Evolutionary conservation across 2,888 invertebrate genomes (phyloP), one percentile per base, ranked within the genome.

Genomic region (Thereva nobilitata): DNA sequence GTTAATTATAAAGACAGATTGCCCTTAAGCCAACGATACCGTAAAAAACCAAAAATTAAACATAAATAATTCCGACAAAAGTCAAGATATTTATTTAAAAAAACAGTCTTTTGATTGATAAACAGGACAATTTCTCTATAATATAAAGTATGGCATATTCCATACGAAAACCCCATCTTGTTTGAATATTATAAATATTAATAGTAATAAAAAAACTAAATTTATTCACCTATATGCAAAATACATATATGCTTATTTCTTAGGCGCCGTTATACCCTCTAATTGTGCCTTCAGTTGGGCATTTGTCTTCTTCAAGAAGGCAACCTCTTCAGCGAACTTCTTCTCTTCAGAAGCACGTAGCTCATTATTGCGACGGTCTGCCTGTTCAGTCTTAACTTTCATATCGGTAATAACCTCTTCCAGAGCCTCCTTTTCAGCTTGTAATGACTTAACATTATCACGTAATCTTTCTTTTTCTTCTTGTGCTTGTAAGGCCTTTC

Each of bases 241-340:
- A 42, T 42, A 42, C 38, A 7, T 50, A 7, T 50, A 34, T 41
- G 10, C 57, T 84, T 86, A 94, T 82, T 95, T 95, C 84, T 94
- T 95, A 38, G 95, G 94, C 65, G 95, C 93, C 73, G 95, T 94
- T 73, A 96, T 95, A 72, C 95, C 95, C 83, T 96, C 95, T 72
- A 96, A 83, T 85, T 96, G 95, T 53, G 93, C 90, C 87, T 96
- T 97, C 7, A 97, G 83, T 77, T 97, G 96, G 71, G 92, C 90
- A 78, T 96, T 97, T 1, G 96, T 95, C 80, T 95, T 92, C 83
- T 95, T 96, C 68, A 96, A 83, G 76, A 95, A 95, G 57, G 92
- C 86, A 63, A 96, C 88, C 80, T 97, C 97, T 78, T 97, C 97
- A 45, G 88, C 88, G 76, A 95, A 93, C 75, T 95, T 93, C 78